Evolutionary conservation across 64 coral and sea anemone species (phyloP), one percentile per base, ranked within the genome.

Genomic region (Cladopsammia gracilis): DNA sequence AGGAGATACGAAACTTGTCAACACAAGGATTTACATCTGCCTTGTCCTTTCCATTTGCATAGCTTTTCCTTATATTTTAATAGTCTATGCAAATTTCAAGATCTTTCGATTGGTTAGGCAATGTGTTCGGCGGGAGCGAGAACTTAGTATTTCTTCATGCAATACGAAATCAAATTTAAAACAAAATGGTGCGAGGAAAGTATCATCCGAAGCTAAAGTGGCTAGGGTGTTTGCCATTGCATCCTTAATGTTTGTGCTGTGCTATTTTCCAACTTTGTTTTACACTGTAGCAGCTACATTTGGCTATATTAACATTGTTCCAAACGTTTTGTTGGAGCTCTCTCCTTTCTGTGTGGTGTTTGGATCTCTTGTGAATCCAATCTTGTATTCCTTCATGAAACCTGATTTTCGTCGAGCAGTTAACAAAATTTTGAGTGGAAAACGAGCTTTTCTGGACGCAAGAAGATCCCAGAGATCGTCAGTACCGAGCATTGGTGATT

Each of bases 171-270:
- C 60, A 9, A 23, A 58, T 19, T 1, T 45, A 5, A 76, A 70
- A 25, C 66, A 85, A 3, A 77, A 74, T 4, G 51, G 82, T 9
- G 25, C n/a, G 7, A 22, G 64, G 25, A 93, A 87, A 60, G 59
- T 93, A 6, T 93, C 91, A 7, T 82, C 91, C 3, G 91, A 93
- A 56, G 91, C 91, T 0, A 93, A 93, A 76, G 91, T 86, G 18
- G 91, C 91, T 9, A 87, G 84, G 53, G 91, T 93, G 7, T 93
- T 93, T 46, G 91, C 91, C 3, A 87, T 93, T 18, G 91, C 91
- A 4, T 83, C 91, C 2, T 68, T 86, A 2, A 93, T 93, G 91
- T 77, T 93, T 24, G 84, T 87, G 20, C 60, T 93, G 20, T 78
- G 91, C 71, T 93, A 84, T 22, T 93, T 93, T 73, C 91, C 91